Evolutionary conservation across 2,888 invertebrate species (phyloP), one percentile per base, ranked within the genome.

Genomic region (Drosophila mimetica): DNA sequence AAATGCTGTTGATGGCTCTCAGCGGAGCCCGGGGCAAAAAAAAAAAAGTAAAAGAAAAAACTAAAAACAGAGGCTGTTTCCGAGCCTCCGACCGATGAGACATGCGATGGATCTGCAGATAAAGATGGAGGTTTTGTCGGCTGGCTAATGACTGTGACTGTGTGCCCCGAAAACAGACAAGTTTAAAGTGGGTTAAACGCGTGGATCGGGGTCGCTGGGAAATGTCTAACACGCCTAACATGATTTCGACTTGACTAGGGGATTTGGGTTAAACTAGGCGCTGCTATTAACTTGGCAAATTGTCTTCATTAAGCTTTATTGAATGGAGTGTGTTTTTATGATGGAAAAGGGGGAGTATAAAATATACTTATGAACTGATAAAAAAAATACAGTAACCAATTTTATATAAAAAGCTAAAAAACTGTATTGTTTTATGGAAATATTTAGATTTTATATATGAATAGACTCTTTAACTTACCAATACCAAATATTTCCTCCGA

Each of bases 111-210:
- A 48, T 60, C n/a, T 60, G 50, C 18, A 53, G 64, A 65, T 66
- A 47, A 32, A 50, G 59, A 50, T 65, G 71, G 52, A 61, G 61
- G 25, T 72, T 66, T 51, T 57, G 77, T 50, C 63, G 80, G 63
- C 70, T 64, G 79, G 67, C 81, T 82, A 82, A 82, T 81, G 81
- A 82, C 81, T 77, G 71, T 28, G 57, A 34, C 65, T 30, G 65
- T 42, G 54, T 59, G 39, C 48, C 88, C 86, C 82, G 73, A 81
- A 85, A 79, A 44, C 66, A 85, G 88, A 85, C 79, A 66, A 74
- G 88, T 87, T 87, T 82, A 82, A 82, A 82, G 86, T 82, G 79
- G 81, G 81, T 82, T 82, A 82, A 81, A 78, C 65, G 67, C 75
- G 74, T 64, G 65, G 63, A 53, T 70, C 52, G 69, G 52, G 69